A percentile compares a stretch with the other conserved stretches of the same genome.
Evolutionary conservation across 2,113 vertebrate species (phyloP).

Genomic region (Sebastes fasciatus): DNA sequence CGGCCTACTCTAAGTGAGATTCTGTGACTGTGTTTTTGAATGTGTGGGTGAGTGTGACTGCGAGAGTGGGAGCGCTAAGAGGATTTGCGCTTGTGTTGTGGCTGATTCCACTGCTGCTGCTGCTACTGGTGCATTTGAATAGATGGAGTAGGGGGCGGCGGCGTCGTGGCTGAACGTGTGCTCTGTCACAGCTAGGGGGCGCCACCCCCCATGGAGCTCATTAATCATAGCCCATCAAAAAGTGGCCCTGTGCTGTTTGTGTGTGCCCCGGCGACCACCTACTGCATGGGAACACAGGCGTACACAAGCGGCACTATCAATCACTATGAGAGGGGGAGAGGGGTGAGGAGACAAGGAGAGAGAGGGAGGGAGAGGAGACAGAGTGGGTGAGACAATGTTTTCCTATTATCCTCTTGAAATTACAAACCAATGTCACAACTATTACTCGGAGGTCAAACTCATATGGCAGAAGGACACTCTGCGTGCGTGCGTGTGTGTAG

Average conservation of each 20-base stretch:
- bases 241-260: constrained; percentile 73
- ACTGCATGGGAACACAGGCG: constrained; percentile 81
- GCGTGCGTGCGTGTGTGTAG: constrained; percentile 33
- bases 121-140: constrained; percentile 55
- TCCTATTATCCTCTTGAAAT: constrained; percentile 75
- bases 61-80: constrained; percentile 71
- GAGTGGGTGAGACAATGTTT: constrained; percentile 68
- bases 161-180: constrained; percentile 25
- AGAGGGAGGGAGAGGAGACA: constrained; percentile 44
- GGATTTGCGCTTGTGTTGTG: constrained; percentile 71
- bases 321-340: constrained; percentile 65
- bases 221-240: constrained; percentile 84
- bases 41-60: constrained; percentile 75
- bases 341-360: constrained; percentile 30
- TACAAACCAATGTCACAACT: constrained; percentile 78
- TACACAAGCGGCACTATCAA: constrained; percentile 79
- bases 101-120: constrained; percentile 58
- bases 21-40: constrained; percentile 65
- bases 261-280: constrained; percentile 75
- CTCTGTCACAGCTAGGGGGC: constrained; percentile 80
- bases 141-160: constrained; percentile 2
- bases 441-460: constrained; percentile 78
- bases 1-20: constrained; percentile 53
- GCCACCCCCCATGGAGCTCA: constrained; percentile 80
- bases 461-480: constrained; percentile 42